A percentile compares a stretch with the other conserved stretches of the same genome.
phyloP scores from a whole-genome alignment of 2,113 vertebrate species.

The Arizona elegans region DNA sequence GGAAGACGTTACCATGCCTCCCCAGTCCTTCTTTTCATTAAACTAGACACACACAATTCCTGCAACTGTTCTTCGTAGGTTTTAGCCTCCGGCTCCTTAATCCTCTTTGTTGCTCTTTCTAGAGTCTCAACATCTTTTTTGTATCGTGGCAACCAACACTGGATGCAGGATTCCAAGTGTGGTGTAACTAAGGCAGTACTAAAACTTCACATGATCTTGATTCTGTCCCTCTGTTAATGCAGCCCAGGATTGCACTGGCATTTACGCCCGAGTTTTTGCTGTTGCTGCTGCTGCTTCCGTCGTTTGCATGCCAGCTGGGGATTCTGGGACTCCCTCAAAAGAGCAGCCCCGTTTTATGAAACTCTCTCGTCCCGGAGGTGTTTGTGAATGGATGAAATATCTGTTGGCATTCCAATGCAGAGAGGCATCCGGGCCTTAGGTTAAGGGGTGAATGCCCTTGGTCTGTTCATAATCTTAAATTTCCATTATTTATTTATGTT shows the following conservation, averaged over 20 bases:
- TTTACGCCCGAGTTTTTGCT: neutral
- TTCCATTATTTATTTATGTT: neutral
- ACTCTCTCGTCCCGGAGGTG: neutral
- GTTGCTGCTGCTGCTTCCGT: neutral
- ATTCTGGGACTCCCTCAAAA: neutral
- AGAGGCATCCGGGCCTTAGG: neutral
- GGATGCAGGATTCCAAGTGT: neutral
- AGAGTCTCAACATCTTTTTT: neutral
- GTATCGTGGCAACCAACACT: neutral
- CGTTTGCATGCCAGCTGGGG: neutral
- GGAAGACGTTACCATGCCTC: neutral
- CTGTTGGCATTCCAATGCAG: neutral
- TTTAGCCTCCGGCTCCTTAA: neutral
- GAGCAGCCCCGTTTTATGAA: neutral
- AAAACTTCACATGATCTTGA: neutral
- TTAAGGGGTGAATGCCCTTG: neutral
- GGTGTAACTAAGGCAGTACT: neutral
- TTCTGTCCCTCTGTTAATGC: neutral
- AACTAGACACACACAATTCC: neutral
- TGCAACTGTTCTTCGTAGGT: neutral
- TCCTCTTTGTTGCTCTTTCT: neutral
- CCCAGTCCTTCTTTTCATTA: neutral
- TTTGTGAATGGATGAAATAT: rapidly evolving
- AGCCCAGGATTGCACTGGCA: neutral
- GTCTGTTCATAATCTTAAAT: neutral